Evolutionary conservation across 2,113 vertebrate species (phyloP).

Genomic region (Bos indicus): DNA sequence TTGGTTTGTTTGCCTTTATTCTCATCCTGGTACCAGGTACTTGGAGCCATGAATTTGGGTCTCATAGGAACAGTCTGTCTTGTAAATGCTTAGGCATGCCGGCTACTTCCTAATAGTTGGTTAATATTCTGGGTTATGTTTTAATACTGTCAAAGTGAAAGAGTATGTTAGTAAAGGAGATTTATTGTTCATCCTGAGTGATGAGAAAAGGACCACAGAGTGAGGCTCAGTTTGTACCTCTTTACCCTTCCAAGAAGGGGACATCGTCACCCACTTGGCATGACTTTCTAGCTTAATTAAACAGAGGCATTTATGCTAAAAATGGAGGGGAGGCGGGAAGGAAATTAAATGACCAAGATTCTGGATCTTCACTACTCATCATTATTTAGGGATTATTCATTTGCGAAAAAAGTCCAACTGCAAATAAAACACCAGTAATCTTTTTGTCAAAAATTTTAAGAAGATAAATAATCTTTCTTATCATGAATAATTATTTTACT

Average conservation of each 20-base stretch:
- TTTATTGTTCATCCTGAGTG: background rate
- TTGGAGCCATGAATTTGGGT: background rate
- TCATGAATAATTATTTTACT: background rate
- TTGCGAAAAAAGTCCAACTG: background rate
- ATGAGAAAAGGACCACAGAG: background rate
- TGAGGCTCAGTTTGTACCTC: background rate
- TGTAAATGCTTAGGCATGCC: background rate
- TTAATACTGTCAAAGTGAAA: background rate
- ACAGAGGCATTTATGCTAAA: background rate
- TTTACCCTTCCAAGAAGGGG: background rate
- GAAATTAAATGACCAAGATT: background rate
- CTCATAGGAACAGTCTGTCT: background rate
- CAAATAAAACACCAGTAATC: background rate
- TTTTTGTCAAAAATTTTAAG: slow-evolving; percentile 3
- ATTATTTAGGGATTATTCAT: background rate
- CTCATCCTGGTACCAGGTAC: background rate
- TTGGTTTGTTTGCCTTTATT: slow-evolving; percentile 9
- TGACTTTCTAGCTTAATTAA: background rate
- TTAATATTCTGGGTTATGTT: background rate
- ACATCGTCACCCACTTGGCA: background rate
- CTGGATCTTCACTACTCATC: background rate
- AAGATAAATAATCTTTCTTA: background rate
- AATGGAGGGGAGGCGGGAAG: background rate
- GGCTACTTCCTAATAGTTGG: background rate
- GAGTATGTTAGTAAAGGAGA: background rate